Base-by-base conservation (phyloP, 2,797 vertebrate species). In the Vespertilio murinus region DNA sequence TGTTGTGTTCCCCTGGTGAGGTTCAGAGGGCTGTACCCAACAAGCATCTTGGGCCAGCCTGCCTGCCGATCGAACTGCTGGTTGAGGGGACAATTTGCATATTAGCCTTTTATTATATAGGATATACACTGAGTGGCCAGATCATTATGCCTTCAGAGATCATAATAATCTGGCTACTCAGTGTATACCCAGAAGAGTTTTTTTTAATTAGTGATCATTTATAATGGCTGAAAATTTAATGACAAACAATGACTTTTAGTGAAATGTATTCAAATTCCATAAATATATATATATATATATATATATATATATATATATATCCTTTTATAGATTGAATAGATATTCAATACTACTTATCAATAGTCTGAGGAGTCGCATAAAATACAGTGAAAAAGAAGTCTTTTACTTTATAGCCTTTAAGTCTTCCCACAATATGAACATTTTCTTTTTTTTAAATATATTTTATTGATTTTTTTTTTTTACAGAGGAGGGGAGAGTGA, bases 21-120 rank as follows among this genome's bases (percentile, higher is more conserved):
- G 20, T 71, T 79, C 61, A 85, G 87, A 95, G 52, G 88, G 94
- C 86, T 67, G 54, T 20, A 40, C 54, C 67, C 74, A 47, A 89
- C 4, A 52, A 35, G 89, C 92, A 92, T 96, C 80, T 96, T 78
- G 59, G 80, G 35, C 90, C 86, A 90, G 49, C 49, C 18, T 20
- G 49, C 18, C 49, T 52, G 18, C 49, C 5, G 18, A 18, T 52
- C 6, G 1, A 20, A 52, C 49, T 52, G 17, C 49, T 52, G 49
- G 49, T 20, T 20, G 18, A 52, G 49, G 49, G 17, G 49, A 52
- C 49, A 52, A 52, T 52, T 52, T 52, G 17, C 49, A 52, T 52
- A 20, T 20, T 52, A 52, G 18, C 17, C 49, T 52, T 52, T 52
- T 52, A 52, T 20, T 52, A 52, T 52, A 52, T 52, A 52, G 49